phyloP scores from a whole-genome alignment of 2,797 vertebrate species.

The Streptopelia turtur region DNA sequence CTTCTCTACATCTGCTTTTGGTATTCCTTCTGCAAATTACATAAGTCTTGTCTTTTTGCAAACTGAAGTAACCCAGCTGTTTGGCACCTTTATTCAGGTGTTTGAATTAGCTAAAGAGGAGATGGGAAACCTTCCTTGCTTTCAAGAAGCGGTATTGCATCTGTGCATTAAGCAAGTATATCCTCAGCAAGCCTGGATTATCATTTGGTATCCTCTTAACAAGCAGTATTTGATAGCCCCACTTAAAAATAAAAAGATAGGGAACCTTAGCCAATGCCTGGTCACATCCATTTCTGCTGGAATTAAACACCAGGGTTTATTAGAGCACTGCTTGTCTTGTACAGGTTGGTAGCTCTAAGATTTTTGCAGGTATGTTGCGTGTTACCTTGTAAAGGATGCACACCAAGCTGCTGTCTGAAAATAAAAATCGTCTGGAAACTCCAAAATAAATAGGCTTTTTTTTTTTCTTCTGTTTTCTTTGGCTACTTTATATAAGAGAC shows the following conservation, averaged over 20 bases:
- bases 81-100: neutral
- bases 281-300: neutral
- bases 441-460: neutral
- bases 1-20: neutral
- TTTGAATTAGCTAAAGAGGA: neutral
- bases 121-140: neutral
- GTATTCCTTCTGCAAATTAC: neutral
- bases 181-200: neutral
- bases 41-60: neutral
- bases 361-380: neutral
- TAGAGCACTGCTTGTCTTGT: accelerated
- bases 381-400: neutral
- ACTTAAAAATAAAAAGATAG: neutral
- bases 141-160: accelerated
- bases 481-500: neutral
- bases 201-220: neutral
- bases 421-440: neutral
- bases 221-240: neutral
- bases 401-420: neutral
- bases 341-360: neutral
- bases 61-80: neutral
- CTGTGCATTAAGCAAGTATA: accelerated
- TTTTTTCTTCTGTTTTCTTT: neutral
- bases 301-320: neutral
- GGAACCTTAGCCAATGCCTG: neutral